A percentile compares a stretch with the other conserved stretches of the same genome.
phyloP scores from a whole-genome alignment of 2,113 vertebrate genomes.

The Monopterus albus region DNA sequence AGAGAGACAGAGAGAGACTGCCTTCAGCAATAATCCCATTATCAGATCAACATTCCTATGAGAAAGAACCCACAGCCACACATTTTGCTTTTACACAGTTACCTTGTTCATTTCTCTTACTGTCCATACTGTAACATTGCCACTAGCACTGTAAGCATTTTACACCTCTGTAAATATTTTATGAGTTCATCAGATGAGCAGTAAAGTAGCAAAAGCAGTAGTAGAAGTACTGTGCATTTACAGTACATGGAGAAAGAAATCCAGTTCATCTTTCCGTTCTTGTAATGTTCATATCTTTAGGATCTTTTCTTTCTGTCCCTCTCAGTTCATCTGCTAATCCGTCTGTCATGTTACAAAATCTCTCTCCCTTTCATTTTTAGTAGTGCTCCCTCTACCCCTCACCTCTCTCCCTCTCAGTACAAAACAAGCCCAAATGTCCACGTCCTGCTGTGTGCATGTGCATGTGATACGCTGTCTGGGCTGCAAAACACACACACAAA shows the following conservation, averaged over 20 bases:
- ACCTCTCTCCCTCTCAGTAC: conserved; percentile 12
- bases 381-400: conserved; percentile 21
- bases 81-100: no score
- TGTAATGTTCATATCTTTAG: neutral
- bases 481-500: conserved; percentile 19
- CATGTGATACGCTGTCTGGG: neutral
- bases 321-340: conserved; percentile 55
- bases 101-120: no score
- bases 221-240: no score
- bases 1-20: conserved; percentile 23
- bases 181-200: no score
- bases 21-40: conserved; percentile 66
- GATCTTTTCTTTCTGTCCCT: conserved; percentile 1
- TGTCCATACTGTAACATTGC: neutral
- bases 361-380: conserved; percentile 3
- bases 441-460: conserved; percentile 37
- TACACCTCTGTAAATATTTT: neutral
- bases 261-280: neutral
- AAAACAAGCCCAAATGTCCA: conserved; percentile 59
- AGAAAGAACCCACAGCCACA: conserved; percentile 17
- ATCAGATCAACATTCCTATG: conserved; percentile 74
- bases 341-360: conserved; percentile 60
- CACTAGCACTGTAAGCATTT: neutral
- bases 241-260: neutral
- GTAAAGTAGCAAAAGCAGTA: no score